These are phyloP conservation scores for Stramonita haemastoma DNA, from an alignment of 2,888 invertebrate genomes.

Conservation along the genomic window DNA sequence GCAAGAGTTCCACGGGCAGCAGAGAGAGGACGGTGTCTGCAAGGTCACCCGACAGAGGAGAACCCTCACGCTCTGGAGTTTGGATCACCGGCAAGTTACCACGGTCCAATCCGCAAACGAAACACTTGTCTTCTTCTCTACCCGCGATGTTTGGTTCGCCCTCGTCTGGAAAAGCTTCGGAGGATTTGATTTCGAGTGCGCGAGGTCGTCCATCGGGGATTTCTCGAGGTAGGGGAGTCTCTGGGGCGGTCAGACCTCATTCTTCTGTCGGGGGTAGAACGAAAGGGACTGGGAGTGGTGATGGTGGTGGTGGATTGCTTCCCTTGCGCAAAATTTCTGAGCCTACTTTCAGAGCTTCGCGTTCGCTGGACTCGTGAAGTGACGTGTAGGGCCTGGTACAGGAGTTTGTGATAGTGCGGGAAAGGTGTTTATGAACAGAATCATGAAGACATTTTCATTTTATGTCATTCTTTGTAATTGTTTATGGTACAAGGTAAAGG, in stretches of 20 bases:
- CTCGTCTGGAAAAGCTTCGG: background rate
- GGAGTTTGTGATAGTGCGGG: no score
- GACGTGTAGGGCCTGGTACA: background rate
- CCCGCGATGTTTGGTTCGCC: background rate
- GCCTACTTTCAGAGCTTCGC: background rate
- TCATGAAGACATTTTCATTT: no score
- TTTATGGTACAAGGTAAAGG: no score
- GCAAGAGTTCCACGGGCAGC: constrained; percentile 52
- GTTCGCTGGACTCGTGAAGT: background rate
- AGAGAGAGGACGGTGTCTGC: no score
- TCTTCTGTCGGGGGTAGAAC: background rate
- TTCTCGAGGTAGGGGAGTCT: background rate
- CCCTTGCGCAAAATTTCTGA: constrained; percentile 25
- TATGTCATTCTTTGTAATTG: no score
- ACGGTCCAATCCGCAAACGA: background rate
- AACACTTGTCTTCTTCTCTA: background rate
- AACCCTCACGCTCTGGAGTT: background rate
- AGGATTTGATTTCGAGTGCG: background rate
- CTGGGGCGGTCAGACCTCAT: background rate
- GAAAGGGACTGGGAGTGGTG: background rate
- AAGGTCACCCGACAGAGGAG: background rate
- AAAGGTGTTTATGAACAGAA: no score
- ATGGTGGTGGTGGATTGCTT: background rate
- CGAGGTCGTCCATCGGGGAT: background rate
- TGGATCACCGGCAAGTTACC: background rate